Conservation (phyloP, 2,797 vertebrate species). For the Calcarius lapponicus region DNA sequence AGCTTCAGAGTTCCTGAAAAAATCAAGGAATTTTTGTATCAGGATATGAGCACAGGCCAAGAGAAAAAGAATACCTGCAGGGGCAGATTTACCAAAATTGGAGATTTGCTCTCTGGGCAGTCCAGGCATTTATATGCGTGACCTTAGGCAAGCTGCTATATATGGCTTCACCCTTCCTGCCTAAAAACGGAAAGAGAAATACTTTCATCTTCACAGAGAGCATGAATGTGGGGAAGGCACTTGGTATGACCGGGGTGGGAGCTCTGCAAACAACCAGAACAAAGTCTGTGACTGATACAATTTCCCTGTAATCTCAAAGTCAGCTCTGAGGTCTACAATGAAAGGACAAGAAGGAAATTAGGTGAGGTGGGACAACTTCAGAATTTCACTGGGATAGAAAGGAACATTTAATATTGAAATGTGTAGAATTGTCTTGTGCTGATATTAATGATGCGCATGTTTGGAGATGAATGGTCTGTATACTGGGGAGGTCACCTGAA, state of each 20-base stretch:
- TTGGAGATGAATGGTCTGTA: background rate
- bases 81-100: background rate
- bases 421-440: background rate
- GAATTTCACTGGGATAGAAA: background rate
- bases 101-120: background rate
- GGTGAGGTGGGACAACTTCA: background rate
- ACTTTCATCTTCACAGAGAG: background rate
- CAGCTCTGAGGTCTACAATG: background rate
- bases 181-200: background rate
- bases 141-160: background rate
- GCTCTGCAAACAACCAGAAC: slow-evolving; percentile 16
- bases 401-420: background rate
- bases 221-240: background rate
- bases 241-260: rapidly evolving
- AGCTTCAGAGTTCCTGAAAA: background rate
- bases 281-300: background rate
- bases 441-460: background rate
- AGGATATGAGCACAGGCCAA: background rate
- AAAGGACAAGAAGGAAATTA: background rate
- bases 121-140: background rate
- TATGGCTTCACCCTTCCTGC: background rate
- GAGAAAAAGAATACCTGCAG: background rate
- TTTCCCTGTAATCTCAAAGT: background rate
- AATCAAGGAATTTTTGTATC: background rate
- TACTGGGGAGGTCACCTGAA: background rate